Conservation (phyloP, 2,888 invertebrate genomes). For the Mechanitis mazaeus region DNA sequence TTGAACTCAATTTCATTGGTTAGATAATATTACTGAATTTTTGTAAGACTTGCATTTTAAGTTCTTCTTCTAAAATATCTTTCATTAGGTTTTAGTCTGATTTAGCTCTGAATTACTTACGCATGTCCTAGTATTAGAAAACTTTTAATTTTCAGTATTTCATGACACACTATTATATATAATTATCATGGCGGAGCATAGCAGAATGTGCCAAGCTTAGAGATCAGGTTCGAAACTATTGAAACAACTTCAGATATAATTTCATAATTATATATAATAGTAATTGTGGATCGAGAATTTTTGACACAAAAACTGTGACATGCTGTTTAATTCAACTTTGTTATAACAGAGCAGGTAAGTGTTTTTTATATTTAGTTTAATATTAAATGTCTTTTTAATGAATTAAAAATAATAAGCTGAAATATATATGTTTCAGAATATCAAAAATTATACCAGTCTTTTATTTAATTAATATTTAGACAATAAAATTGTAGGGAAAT, state of each 20-base stretch:
- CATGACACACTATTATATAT: too few species aligned
- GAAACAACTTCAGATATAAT: too few species aligned
- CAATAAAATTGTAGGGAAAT: not conserved
- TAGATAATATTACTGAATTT: not conserved
- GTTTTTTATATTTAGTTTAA: not conserved
- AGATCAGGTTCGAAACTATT: too few species aligned
- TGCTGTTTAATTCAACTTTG: not conserved
- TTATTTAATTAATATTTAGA: not conserved
- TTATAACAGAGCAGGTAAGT: slow-evolving; percentile 1
- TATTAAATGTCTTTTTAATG: not conserved
- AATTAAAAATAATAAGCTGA: not conserved
- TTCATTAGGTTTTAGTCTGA: slow-evolving; percentile 1
- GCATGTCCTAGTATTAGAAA: slow-evolving; percentile 14
- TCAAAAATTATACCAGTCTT: not conserved
- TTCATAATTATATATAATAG: not conserved
- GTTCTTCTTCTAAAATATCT: not conserved
- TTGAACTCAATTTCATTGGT: too few species aligned
- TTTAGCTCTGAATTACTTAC: slow-evolving; percentile 5
- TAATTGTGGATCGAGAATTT: too few species aligned
- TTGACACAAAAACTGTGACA: too few species aligned
- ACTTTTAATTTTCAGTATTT: not conserved
- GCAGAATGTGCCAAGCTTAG: too few species aligned
- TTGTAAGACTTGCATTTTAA: slow-evolving; percentile 1
- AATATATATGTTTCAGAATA: too few species aligned
- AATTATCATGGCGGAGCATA: too few species aligned